Evolutionary conservation across 2,113 vertebrate genomes (phyloP).

Genomic region (Elgaria multicarinata): DNA sequence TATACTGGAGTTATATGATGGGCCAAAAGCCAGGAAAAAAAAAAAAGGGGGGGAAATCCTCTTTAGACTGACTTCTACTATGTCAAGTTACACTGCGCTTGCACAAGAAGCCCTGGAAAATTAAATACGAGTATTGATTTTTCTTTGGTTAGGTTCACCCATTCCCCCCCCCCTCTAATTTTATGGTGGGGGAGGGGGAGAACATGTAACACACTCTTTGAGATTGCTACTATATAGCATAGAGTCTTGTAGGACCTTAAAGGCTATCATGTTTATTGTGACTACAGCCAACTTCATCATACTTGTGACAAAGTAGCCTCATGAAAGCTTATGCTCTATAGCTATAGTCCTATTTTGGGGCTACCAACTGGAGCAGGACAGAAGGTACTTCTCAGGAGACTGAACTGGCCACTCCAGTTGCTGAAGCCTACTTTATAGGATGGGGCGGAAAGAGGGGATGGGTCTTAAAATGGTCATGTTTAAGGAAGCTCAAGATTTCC

Average conservation of each 20-base stretch:
- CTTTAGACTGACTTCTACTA: constrained; percentile 32
- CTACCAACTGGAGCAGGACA: no score
- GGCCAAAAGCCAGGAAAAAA: constrained; percentile 43
- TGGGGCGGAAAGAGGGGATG: not conserved
- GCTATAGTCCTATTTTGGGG: not conserved
- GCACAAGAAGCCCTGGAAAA: constrained; percentile 38
- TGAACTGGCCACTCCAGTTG: not conserved
- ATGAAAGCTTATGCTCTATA: not conserved
- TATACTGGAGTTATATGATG: constrained; percentile 5
- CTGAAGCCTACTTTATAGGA: not conserved
- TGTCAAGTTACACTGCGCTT: constrained; percentile 45
- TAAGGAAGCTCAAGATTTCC: no score
- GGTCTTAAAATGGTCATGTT: no score
- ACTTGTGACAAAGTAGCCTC: not conserved
- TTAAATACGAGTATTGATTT: constrained; percentile 17
- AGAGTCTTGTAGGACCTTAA: not conserved
- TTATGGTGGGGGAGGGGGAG: not conserved
- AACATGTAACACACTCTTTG: constrained; percentile 16
- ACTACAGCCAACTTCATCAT: not conserved
- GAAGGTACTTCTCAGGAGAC: not conserved
- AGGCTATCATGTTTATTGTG: not conserved
- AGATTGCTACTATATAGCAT: constrained; percentile 5
- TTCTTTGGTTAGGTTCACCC: not conserved
- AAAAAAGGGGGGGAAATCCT: not conserved
- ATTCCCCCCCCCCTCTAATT: not conserved